These are phyloP conservation scores for Zaprionus africanus DNA, from an alignment of 1,140 invertebrate genomes.

Conservation along the genomic window DNA sequence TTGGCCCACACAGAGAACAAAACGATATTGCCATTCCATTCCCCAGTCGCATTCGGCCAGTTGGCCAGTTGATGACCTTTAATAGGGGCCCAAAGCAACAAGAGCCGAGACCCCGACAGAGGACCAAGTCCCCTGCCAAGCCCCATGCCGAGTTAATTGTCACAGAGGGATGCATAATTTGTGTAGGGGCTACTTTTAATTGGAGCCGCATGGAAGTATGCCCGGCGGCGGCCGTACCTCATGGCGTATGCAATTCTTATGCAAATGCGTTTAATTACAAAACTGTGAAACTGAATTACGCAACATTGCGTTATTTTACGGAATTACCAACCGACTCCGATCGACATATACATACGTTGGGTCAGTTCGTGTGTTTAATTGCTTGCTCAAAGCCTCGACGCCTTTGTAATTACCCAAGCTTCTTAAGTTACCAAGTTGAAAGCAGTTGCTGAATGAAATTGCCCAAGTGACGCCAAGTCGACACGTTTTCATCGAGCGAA, in stretches of 20 bases:
- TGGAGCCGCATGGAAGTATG: constrained; percentile 73
- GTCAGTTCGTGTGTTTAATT: constrained; percentile 77
- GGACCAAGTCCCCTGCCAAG: background rate
- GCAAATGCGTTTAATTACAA: constrained; percentile 82
- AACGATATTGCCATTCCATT: constrained; percentile 61
- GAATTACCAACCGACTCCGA: constrained; percentile 51
- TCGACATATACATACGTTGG: background rate
- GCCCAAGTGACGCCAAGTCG: constrained; percentile 37
- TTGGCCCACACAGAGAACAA: constrained; percentile 50
- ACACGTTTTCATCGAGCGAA: background rate
- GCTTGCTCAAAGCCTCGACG: constrained; percentile 65
- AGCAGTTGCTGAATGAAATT: constrained; percentile 18
- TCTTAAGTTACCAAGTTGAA: constrained; percentile 11
- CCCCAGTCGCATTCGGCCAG: constrained; percentile 22
- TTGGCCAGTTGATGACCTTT: constrained; percentile 71
- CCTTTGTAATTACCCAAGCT: constrained; percentile 70
- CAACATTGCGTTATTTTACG: constrained; percentile 80
- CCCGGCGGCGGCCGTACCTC: constrained; percentile 43
- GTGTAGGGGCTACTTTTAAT: constrained; percentile 55
- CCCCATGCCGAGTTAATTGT: background rate
- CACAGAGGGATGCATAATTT: background rate
- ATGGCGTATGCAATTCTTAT: constrained; percentile 69
- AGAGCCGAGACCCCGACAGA: background rate
- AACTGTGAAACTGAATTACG: constrained; percentile 80
- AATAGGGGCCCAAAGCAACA: constrained; percentile 12